phyloP scores from a whole-genome alignment of 2,113 vertebrate genomes.

The Tichodroma muraria region DNA sequence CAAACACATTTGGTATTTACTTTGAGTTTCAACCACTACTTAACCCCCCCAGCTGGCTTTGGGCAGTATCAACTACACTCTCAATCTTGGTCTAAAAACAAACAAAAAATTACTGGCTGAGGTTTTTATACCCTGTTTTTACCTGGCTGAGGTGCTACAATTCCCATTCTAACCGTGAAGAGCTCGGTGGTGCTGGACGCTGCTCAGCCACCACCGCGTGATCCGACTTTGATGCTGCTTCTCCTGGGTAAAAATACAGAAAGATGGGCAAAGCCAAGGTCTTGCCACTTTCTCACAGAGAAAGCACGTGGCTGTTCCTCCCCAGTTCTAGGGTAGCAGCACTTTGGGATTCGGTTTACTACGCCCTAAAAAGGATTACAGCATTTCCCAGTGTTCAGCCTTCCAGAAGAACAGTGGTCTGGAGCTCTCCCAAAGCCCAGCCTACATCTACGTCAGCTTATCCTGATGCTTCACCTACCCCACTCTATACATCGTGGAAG shows the following conservation, averaged over 20 bases:
- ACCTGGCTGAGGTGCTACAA: conserved; percentile 45
- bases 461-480: neutral
- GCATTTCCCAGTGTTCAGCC: neutral
- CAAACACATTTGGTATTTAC: neutral
- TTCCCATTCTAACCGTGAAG: neutral
- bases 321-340: neutral
- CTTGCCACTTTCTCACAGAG: conserved; percentile 60
- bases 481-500: neutral
- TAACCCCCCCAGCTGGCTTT: neutral
- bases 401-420: neutral
- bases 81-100: neutral
- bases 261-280: neutral
- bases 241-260: neutral
- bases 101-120: conserved; percentile 20
- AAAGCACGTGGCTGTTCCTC: conserved; percentile 12
- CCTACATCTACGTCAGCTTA: neutral
- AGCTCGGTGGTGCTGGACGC: neutral
- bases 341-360: neutral
- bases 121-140: conserved; percentile 60
- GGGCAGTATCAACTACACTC: neutral
- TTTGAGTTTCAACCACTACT: neutral
- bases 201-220: neutral
- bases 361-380: neutral
- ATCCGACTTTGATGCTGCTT: neutral
- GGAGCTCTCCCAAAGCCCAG: neutral